Percentiles rank a stretch among this genome's conserved stretches.
These are phyloP conservation scores for Drosophila busckii DNA, from an alignment of 1,140 invertebrate species.

Conservation along the genomic window DNA sequence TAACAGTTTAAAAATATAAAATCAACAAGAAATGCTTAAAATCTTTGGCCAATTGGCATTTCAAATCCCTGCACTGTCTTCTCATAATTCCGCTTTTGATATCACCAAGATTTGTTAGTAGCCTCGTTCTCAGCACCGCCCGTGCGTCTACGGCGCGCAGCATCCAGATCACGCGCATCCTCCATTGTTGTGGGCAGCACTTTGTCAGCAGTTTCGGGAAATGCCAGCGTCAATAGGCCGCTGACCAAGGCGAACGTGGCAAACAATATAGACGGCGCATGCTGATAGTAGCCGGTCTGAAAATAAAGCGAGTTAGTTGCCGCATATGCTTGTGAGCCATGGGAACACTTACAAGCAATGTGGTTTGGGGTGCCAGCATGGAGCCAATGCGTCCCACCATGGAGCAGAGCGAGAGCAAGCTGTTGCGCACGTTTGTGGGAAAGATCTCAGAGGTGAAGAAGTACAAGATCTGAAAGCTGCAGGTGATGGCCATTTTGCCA, in stretches of 20 bases:
- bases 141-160: background rate
- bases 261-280: constrained; percentile 86
- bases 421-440: constrained; percentile 84
- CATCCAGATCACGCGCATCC: constrained; percentile 81
- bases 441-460: constrained; percentile 86
- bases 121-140: constrained; percentile 1
- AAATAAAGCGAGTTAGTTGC: background rate
- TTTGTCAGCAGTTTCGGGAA: constrained; percentile 84
- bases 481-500: constrained; percentile 87
- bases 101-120: constrained; percentile 19
- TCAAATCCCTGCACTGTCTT: too few relatives aligned
- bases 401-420: constrained; percentile 83
- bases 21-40: too few relatives aligned
- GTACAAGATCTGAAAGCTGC: constrained; percentile 85
- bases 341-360: constrained; percentile 78
- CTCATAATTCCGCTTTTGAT: too few relatives aligned
- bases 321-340: background rate
- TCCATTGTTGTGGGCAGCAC: constrained; percentile 84
- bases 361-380: constrained; percentile 84
- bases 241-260: constrained; percentile 83
- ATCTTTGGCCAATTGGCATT: too few relatives aligned
- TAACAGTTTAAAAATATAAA: too few relatives aligned
- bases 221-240: constrained; percentile 81
- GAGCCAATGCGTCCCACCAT: constrained; percentile 85
- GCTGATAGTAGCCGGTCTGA: constrained; percentile 72